Conservation (phyloP, 2,113 vertebrate genomes). For the Pithys albifrons region DNA sequence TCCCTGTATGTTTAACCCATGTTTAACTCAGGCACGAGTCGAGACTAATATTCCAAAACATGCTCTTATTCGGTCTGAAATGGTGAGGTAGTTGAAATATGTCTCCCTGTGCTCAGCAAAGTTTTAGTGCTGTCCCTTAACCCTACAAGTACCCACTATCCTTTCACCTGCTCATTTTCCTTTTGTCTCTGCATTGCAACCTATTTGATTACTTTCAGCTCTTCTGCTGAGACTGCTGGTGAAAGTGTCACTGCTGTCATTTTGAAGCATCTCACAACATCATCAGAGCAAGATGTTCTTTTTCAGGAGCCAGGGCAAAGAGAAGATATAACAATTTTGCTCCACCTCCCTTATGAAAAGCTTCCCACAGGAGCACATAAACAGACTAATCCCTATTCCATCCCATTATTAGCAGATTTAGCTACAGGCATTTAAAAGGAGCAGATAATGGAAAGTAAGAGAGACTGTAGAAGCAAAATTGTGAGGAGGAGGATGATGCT, state of each 20-base stretch:
- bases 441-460: background rate
- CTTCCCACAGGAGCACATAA: background rate
- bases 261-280: background rate
- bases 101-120: background rate
- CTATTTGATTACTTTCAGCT: background rate
- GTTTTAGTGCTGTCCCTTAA: background rate
- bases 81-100: background rate
- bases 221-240: background rate
- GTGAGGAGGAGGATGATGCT: background rate
- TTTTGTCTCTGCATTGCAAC: background rate
- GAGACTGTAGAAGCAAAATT: background rate
- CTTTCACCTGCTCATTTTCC: background rate
- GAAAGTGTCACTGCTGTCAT: background rate
- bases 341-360: background rate
- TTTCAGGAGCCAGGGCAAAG: background rate
- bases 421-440: slow-evolving; percentile 8
- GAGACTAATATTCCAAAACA: background rate
- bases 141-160: background rate
- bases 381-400: slow-evolving; percentile 32
- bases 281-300: background rate
- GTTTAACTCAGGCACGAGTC: background rate
- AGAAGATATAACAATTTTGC: background rate
- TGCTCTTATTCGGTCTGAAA: fast-evolving
- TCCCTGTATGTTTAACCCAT: background rate
- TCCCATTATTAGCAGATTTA: slow-evolving; percentile 30